Evolutionary conservation across 2,113 vertebrate species (phyloP).

Genomic region (Lepus timidus): DNA sequence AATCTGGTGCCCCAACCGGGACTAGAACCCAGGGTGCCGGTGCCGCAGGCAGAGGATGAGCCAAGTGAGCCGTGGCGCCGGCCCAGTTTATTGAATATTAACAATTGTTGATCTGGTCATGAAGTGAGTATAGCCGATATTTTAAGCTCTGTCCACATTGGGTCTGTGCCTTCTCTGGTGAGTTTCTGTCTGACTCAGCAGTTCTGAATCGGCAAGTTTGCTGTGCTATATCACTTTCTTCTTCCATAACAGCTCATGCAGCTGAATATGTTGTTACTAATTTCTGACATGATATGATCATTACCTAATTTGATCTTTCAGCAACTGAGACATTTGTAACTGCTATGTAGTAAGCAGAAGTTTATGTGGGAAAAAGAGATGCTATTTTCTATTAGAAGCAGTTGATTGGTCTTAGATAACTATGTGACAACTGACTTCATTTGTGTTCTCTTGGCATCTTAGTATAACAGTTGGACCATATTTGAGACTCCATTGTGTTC

Average conservation of each 20-base stretch:
- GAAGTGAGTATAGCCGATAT: neutral
- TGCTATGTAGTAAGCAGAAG: constrained; percentile 24
- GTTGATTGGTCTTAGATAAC: constrained; percentile 67
- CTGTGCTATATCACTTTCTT: constrained; percentile 34
- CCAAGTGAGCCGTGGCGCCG: neutral
- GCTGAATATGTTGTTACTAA: neutral
- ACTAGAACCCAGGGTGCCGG: too few species aligned
- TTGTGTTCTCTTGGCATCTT: constrained; percentile 58
- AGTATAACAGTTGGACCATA: constrained; percentile 65
- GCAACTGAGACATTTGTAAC: constrained; percentile 32
- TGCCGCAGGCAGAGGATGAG: too few species aligned
- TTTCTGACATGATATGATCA: constrained; percentile 43
- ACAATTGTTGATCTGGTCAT: constrained; percentile 21
- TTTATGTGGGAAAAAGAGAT: constrained; percentile 44
- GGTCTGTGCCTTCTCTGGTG: neutral
- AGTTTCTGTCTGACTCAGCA: constrained; percentile 65
- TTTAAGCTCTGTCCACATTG: neutral
- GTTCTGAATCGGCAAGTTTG: constrained; percentile 51
- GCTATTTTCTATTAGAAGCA: constrained; percentile 72
- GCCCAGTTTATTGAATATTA: constrained; percentile 15
- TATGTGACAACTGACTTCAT: constrained; percentile 67
- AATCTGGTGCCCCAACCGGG: too few species aligned
- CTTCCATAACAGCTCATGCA: neutral
- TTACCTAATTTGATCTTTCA: constrained; percentile 61
- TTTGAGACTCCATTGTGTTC: constrained; percentile 73